Evolutionary conservation across 2,113 vertebrate species (phyloP), one percentile per base, ranked within the genome.

Genomic region (Erythrocebus patas): DNA sequence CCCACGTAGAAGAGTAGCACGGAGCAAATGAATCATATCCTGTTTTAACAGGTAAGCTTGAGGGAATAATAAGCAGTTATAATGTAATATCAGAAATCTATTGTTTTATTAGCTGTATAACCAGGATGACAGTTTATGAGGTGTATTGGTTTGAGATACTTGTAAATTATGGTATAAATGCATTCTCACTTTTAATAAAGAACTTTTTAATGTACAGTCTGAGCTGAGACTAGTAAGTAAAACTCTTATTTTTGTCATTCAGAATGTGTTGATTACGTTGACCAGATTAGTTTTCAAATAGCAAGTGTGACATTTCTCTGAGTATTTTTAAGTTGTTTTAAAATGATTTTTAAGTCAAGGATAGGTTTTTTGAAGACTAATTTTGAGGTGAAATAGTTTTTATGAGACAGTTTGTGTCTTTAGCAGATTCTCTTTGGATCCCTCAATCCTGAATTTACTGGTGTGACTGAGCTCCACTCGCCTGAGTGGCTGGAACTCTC

Each of bases 141-240:
- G 85, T 88, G 84, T 64, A 61, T 83, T 93, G 40, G 23, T 86
- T 64, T 95, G 93, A 86, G 95, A 22, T n/a, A 76, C 30, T 61
- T 96, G 90, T 75, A 92, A 66, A 30, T 32, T 48, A 13, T 11
- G 16, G 22, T 9, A 7, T 43, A 96, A 79, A 32, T 43, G 17
- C 55, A 32, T 1, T 32, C 1, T 80, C 8, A 22, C 43, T 84
- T 72, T 90, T 73, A 52, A 76, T 55, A 72, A 89, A 96, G 88
- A 59, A 83, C 68, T 96, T 38, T 38, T 93, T 86, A 68, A 72
- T 13, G 22, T 88, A 86, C 50, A 95, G 92, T 70, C 45, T n/a
- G n/a, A 86, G 12, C 32, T 55, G 10, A 75, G 25, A 52, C 20
- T 16, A 70, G 32, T 92, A 72, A 81, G 17, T 85, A 43, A 35